Conservation (phyloP, 64 coral and sea anemone species). For the Acropora yongei region DNA sequence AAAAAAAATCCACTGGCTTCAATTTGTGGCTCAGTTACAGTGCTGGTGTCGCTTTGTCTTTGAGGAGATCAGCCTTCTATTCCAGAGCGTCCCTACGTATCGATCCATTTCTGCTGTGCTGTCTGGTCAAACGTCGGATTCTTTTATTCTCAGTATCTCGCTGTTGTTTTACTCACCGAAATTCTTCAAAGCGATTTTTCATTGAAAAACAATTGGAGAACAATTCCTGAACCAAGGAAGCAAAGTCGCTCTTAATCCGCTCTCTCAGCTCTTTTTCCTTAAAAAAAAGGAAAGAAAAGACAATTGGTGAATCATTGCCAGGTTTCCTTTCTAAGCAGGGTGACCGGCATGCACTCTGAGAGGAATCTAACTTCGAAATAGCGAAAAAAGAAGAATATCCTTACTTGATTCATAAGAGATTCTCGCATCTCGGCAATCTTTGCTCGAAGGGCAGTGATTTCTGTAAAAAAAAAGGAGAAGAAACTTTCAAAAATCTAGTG, state of each 20-base stretch:
- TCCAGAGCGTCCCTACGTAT: no score
- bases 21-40: no score
- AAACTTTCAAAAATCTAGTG: not conserved
- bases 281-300: not conserved
- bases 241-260: slow-evolving; percentile 90
- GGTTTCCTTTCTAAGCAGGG: no score
- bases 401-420: slow-evolving; percentile 85
- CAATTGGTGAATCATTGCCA: no score
- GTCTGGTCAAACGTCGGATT: no score
- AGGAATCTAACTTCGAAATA: not conserved
- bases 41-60: no score
- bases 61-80: no score
- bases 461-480: slow-evolving; percentile 36
- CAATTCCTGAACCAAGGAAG: slow-evolving; percentile 81
- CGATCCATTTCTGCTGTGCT: no score
- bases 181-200: slow-evolving; percentile 97
- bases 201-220: slow-evolving; percentile 98
- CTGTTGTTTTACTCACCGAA: slow-evolving; percentile 57
- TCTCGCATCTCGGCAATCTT: slow-evolving; percentile 92
- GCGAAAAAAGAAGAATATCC: not conserved
- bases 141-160: no score
- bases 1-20: no score
- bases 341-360: no score
- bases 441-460: slow-evolving; percentile 97
- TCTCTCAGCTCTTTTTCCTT: slow-evolving; percentile 92